Evolutionary conservation across 1,140 invertebrate species (phyloP), one percentile per base, ranked within the genome.

Genomic region (Subanguina moxae): DNA sequence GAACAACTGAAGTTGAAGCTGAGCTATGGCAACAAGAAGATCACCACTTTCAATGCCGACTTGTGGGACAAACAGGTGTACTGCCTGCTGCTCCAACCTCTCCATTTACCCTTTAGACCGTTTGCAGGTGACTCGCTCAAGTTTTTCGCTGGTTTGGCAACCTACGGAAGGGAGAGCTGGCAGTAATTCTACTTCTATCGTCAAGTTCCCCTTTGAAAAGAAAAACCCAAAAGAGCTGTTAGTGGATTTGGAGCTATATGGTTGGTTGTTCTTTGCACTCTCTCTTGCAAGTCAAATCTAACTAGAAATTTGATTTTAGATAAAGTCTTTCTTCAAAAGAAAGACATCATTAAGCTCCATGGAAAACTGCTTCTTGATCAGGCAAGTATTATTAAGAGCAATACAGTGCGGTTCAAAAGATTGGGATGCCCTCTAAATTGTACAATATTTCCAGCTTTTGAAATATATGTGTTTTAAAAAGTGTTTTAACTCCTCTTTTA

Each of bases 171-270:
- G 45, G 17, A 62, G 72, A 17, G 32, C 32, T 38, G 23, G 48
- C 17, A 5, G 3, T 15, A 52, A 52, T 52, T 21, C 27, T 17
- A 27, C 78, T 32, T 82, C 80, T 1, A 82, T 82, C 45, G 80
- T 82, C 27, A 82, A 82, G 62, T 82, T 82, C 63, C 78, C 80
- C 25, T 82, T 82, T 64, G 80, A 82, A 68, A 78, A 74, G 28
- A 71, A 76, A 32, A 66, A 38, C 46, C 66, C 74, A 27, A 70
- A 74, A 56, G 76, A 78, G n/a, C 38, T 76, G 17, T 25, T 65
- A 17, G 52, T 76, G 38, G 68, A 72, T 43, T 65, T 76, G 62
- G 71, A 78, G 59, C 42, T 76, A 19, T 76, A 45, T 52, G 32
- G 32, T 38, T 38, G 11, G 32, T 11, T 11, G 11, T 11, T 38